Percentiles rank a stretch among this genome's conserved stretches.
phyloP scores from a whole-genome alignment of 2,888 invertebrate genomes.

The Troides oblongomaculatus region DNA sequence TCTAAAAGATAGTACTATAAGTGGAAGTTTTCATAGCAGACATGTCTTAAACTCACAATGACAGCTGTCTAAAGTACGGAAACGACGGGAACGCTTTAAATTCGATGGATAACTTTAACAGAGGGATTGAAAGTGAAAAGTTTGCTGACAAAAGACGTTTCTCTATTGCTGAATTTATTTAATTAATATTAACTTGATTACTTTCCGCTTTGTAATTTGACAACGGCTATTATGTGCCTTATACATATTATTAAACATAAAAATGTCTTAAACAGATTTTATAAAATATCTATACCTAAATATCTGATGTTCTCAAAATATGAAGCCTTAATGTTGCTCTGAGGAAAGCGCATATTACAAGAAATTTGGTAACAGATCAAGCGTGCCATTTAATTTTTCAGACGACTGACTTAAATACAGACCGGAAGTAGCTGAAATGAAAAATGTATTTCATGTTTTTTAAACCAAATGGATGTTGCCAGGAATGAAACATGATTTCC shows the following conservation, averaged over 20 bases:
- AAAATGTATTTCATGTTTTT: not conserved
- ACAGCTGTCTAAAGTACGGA: not conserved
- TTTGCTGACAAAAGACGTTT: not conserved
- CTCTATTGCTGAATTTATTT: no score
- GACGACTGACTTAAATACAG: not conserved
- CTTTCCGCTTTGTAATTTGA: no score
- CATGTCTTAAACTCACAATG: not conserved
- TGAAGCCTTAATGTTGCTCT: not conserved
- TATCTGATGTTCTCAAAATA: not conserved
- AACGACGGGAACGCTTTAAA: not conserved
- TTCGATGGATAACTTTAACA: not conserved
- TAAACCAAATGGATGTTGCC: not conserved
- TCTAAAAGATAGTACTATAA: no score
- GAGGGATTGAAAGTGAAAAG: not conserved
- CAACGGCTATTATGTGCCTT: no score
- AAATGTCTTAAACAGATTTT: not conserved
- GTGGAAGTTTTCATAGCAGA: not conserved
- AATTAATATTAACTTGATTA: no score
- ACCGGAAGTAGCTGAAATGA: not conserved
- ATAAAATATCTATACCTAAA: not conserved
- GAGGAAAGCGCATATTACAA: not conserved
- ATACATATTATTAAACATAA: no score
- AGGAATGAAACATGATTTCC: conserved; percentile 1
- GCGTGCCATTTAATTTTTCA: not conserved
- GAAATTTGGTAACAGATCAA: not conserved